Percentiles rank a stretch among this genome's conserved stretches.
Evolutionary conservation across 2,113 vertebrate species (phyloP).

Genomic region (cattle (Bos taurus)): ARS-UCD2.0 NC_037333.1:85494501-85495000

Average conservation of each 20-base stretch:
- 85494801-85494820: neutral
- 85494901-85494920: neutral
- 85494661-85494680: neutral
- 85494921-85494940: neutral
- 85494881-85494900: neutral
- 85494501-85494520: fast-evolving
- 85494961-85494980: neutral
- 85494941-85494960: neutral
- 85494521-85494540: too few species aligned
- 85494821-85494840: neutral
- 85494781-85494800: neutral
- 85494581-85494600: too few species aligned
- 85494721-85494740: neutral
- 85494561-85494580: too few species aligned
- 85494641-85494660: neutral
- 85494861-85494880: neutral
- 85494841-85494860: neutral
- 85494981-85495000: neutral
- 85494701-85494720: neutral
- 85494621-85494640: too few species aligned
- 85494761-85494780: neutral
- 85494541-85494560: too few species aligned
- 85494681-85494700: neutral
- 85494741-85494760: neutral
- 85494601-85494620: too few species aligned